Evolutionary conservation across 1,140 invertebrate genomes (phyloP), one percentile per base, ranked within the genome.

Genomic region (Conus ventricosus): DNA sequence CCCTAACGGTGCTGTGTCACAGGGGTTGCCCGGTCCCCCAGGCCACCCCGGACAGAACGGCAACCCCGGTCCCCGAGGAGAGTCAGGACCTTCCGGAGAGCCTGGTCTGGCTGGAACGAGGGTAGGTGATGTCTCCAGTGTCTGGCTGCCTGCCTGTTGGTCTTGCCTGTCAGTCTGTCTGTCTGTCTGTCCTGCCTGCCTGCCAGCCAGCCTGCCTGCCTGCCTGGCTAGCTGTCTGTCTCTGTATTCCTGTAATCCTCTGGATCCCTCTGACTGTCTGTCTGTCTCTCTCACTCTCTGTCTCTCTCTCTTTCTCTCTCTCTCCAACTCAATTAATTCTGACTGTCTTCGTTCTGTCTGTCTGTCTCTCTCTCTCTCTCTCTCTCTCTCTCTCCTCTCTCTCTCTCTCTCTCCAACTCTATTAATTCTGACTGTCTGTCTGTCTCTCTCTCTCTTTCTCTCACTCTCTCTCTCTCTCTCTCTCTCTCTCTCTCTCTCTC

Each of bases 11-110:
- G 39, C 10, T 78, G 27, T 11, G 25, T 17, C 27, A 78, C 89
- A 87, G 27, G 92, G 92, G 87, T 67, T 75, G 13, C 81, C 89
- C 51, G 92, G 92, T 76, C 84, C 82, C 17, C 71, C 82, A 54
- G 89, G 89, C 71, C 67, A 4, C 39, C 25, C 71, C 20, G 63
- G 88, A 84, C 81, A 89, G 81, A 63, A 87, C 25, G 81, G 81
- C 39, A 71, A 25, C 8, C 81, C 80, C 15, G 87, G 81, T 27
- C n/a, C 25, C 53, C 5, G 55, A 84, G 53, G 88, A 55, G 87
- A 71, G 54, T 71, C 89, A 84, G 89, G 91, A 39, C 86, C 87
- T 10, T n/a, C 84, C 15, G 90, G 90, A 55, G 87, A 87, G 25
- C 67, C 67, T 51, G 92, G 80, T 82, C 83, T 27, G 39, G n/a